Evolutionary conservation across 2,113 vertebrate genomes (phyloP), one percentile per base, ranked within the genome.

Genomic region (Prolemur simus): DNA sequence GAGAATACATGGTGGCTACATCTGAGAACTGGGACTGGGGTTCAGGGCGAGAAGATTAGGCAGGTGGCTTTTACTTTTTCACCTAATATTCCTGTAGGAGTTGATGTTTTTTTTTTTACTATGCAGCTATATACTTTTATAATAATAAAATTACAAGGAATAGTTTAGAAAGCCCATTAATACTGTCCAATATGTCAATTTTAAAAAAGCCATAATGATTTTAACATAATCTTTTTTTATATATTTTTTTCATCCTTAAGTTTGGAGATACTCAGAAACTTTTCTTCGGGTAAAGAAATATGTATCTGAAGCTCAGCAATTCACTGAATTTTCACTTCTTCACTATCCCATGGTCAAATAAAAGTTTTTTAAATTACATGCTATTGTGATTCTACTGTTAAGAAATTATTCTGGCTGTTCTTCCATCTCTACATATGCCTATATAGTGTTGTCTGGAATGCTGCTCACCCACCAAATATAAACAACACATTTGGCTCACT

Each of bases 401-500:
- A n/a, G 49, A 78, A 76, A 47, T 77, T 42, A n/a, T 54, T 71
- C 71, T 56, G 17, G 63, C 20, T 58, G 8, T 83, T 87, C 64
- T 4, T 87, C 47, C 34, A 2, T 8, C 56, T 88, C 54, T 32
- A 0, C 27, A 2, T 39, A 3, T 42, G 69, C 63, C 14, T 17
- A 20, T 13, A 39, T 14, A 58, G 56, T 81, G 14, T 54, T 86
- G 27, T 87, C 87, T 45, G 88, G 83, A 89, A 93, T 66, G 74
- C 47, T 34, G 6, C 68, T 60, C 11, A 21, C 63, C 29, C 89
- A 89, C 56, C 68, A 78, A 54, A 37, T 52, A 13, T 45, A 91
- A 96, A 87, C 83, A 87, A 47, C 12, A 34, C 18, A 6, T 80
- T 86, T 89, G 91, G 91, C 91, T 95, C 45, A 77, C 27, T 45